Base-by-base conservation (phyloP, 2,113 vertebrate species). In the Seriola rivoliana region DNA sequence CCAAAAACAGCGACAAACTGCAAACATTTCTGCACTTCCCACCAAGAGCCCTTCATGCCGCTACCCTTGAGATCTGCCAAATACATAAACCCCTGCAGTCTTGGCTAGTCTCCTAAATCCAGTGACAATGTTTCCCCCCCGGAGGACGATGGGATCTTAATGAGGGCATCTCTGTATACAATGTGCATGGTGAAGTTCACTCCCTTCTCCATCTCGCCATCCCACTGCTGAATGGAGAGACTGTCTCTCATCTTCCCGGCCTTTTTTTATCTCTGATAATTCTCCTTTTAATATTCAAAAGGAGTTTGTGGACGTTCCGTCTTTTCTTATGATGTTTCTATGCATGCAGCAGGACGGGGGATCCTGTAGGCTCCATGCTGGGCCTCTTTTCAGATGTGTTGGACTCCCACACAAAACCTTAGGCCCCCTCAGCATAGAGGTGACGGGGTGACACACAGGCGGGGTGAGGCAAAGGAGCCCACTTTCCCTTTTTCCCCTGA, bases 201-300 rank as follows among this genome's bases (percentile, higher is more conserved):
- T 71, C 90, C 83, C 75, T 74, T 82, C 59, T 60, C 80, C 69
- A 83, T 86, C 86, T 84, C 87, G 40, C 50, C 81, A 75, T 79
- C 64, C 74, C 75, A 54, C 14, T 13, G 6, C 85, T 93, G 82
- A 93, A 89, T 89, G 78, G 75, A 72, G 76, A 79, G 46, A 60
- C 71, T 66, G 79, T 84, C 83, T 93, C 78, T 88, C 76, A 86
- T 91, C 82, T 88, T 78, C 64, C 85, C 50, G 25, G 62, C 81
- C 78, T 82, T 85, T 89, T 76, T 75, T 42, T 8, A 74, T 75
- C 23, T 42, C 44, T 23, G 58, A 71, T 87, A 81, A 85, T 67
- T 90, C 88, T 88, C 90, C 76, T 91, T 91, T 94, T 89, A 88
- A 93, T 85, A 94, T 93, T 95, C 92, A 93, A 92, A 93, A 78